These are phyloP conservation scores for Protobothrops flavoviridis DNA, from an alignment of 2,113 vertebrate species.

Conservation along the genomic window DNA sequence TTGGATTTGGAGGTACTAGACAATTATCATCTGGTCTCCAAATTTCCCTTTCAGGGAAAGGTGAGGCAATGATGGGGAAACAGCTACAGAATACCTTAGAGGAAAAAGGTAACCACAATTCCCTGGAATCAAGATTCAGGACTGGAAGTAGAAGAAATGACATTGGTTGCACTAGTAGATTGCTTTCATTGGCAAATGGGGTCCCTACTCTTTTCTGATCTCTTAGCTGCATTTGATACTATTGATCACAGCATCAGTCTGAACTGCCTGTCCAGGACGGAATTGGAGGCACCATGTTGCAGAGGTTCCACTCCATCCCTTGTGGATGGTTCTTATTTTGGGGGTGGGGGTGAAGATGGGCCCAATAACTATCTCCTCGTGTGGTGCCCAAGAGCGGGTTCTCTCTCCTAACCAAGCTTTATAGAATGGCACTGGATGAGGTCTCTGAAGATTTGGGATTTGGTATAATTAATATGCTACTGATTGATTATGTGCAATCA, in stretches of 20 bases:
- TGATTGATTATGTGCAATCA: not conserved
- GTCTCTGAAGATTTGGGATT: not conserved
- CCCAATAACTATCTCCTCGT: not conserved
- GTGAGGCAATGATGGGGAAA: not conserved
- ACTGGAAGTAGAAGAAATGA: not conserved
- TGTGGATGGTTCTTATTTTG: not conserved
- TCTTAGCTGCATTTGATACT: not conserved
- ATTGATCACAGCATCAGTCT: not conserved
- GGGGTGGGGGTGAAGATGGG: not conserved
- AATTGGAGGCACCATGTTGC: not conserved
- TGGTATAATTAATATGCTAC: not conserved
- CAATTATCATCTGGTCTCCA: not conserved
- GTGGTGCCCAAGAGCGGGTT: not conserved
- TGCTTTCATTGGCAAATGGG: not conserved
- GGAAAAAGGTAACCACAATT: not conserved
- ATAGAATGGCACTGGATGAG: not conserved
- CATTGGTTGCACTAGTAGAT: not conserved
- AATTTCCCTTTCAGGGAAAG: not conserved
- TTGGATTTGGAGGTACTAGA: not conserved
- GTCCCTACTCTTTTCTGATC: not conserved
- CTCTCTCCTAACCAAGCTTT: not conserved
- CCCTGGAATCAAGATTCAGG: not conserved
- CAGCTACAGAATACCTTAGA: not conserved
- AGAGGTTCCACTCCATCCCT: not conserved
- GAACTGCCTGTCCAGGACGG: not conserved